phyloP scores from a whole-genome alignment of 2,113 vertebrate species.

The Notothenia rossii region DNA sequence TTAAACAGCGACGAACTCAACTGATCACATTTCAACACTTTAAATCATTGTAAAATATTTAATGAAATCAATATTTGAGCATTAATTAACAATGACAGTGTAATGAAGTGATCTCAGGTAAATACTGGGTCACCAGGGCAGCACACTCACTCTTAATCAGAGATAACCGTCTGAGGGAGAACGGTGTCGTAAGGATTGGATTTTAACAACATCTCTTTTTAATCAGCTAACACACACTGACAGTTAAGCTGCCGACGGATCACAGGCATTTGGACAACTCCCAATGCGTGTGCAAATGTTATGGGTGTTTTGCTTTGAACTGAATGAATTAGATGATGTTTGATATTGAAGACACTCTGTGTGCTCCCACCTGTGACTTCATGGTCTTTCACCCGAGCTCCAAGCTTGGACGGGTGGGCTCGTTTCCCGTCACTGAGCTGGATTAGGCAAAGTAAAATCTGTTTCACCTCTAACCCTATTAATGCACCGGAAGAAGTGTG shows the following conservation, averaged over 20 bases:
- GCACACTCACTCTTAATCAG: slow-evolving; percentile 20
- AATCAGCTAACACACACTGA: slow-evolving; percentile 46
- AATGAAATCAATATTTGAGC: no score
- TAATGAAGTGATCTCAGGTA: not conserved
- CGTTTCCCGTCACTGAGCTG: slow-evolving; percentile 57
- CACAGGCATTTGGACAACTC: slow-evolving; percentile 1
- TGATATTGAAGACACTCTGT: not conserved
- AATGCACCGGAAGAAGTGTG: not conserved
- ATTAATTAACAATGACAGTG: not conserved
- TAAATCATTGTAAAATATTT: no score
- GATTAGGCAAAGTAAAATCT: slow-evolving; percentile 50
- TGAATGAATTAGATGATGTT: not conserved
- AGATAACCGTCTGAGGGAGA: slow-evolving; percentile 24
- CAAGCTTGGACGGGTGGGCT: slow-evolving; percentile 33
- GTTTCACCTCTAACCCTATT: slow-evolving; percentile 41
- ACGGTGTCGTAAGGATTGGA: slow-evolving; percentile 20
- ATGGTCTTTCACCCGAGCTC: not conserved
- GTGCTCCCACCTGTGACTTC: not conserved
- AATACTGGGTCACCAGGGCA: slow-evolving; percentile 20
- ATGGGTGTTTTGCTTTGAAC: not conserved
- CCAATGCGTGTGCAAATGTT: slow-evolving; percentile 2
- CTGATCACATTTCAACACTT: no score
- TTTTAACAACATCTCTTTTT: slow-evolving; percentile 39
- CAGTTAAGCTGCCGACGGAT: slow-evolving; percentile 3
- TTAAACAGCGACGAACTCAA: no score